Conservation (phyloP, 2,113 vertebrate species). For the Ariopsis seemanni region DNA sequence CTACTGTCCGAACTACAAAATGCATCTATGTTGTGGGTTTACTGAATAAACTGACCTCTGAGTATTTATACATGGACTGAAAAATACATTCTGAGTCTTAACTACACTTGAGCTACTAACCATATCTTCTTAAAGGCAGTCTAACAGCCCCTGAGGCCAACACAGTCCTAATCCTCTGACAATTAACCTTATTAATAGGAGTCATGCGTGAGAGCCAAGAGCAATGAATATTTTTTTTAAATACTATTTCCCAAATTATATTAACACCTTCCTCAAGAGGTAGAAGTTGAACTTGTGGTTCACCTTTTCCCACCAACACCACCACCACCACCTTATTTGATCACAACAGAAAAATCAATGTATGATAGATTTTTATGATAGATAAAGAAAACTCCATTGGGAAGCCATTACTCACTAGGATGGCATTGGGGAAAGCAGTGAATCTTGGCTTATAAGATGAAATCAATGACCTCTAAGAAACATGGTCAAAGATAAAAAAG, state of each 20-base stretch:
- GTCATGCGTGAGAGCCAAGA: constrained; percentile 38
- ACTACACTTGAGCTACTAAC: constrained; percentile 17
- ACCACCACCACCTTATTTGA: not conserved
- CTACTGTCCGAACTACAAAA: not conserved
- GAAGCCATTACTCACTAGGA: constrained; percentile 62
- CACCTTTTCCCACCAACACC: not conserved
- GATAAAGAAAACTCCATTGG: constrained; percentile 62
- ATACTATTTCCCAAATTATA: constrained; percentile 39
- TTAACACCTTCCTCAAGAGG: constrained; percentile 54
- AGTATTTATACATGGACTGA: not conserved
- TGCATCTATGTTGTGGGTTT: not conserved
- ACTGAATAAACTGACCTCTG: not conserved
- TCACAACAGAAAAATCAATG: constrained; percentile 36
- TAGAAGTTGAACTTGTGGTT: constrained; percentile 44
- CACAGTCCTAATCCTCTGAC: constrained; percentile 42
- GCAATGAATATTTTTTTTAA: constrained; percentile 39
- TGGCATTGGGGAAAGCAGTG: constrained; percentile 11
- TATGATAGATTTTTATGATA: constrained; percentile 41
- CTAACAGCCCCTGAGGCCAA: constrained; percentile 8
- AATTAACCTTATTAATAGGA: constrained; percentile 61
- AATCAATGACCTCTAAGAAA: constrained; percentile 50
- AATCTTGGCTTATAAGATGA: constrained; percentile 39
- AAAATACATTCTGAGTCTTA: not conserved
- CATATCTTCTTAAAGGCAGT: constrained; percentile 21
- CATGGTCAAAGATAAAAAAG: constrained; percentile 25